These are phyloP conservation scores for Escarpia spicata DNA, from an alignment of 2,888 invertebrate species.

Conservation along the genomic window DNA sequence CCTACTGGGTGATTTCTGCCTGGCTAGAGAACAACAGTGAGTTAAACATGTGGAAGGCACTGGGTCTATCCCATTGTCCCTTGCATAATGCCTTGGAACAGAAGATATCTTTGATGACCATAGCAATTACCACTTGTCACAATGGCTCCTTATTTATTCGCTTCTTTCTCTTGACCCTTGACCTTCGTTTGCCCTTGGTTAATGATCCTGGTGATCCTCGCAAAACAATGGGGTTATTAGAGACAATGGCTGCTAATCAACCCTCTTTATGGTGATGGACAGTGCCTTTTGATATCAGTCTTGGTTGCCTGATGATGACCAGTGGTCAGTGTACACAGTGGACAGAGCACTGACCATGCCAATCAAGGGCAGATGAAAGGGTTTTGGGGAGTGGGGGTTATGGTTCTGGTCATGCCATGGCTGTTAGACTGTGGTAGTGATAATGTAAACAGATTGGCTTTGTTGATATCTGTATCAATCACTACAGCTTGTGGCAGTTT, in stretches of 20 bases:
- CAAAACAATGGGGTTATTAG: not conserved
- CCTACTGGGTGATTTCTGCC: not conserved
- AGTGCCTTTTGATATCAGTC: not conserved
- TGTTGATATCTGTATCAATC: not conserved
- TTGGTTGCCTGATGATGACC: not conserved
- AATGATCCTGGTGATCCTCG: not conserved
- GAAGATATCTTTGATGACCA: not conserved
- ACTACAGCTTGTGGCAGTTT: not conserved
- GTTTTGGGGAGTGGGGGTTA: not conserved
- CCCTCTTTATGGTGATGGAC: not conserved
- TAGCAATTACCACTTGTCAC: not conserved
- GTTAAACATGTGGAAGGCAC: not conserved
- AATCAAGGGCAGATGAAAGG: not conserved
- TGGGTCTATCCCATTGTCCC: not conserved
- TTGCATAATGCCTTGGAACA: not conserved
- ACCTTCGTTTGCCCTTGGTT: not conserved
- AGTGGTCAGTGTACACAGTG: not conserved
- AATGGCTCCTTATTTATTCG: not conserved
- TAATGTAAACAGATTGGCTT: not conserved
- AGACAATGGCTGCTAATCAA: not conserved
- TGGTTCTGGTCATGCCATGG: not conserved
- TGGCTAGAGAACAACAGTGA: not conserved
- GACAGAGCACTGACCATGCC: not conserved
- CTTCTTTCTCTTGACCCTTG: not conserved
- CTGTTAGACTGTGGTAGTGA: not conserved